phyloP scores from a whole-genome alignment of 2,797 vertebrate species.

The Enteromius viviparus region DNA sequence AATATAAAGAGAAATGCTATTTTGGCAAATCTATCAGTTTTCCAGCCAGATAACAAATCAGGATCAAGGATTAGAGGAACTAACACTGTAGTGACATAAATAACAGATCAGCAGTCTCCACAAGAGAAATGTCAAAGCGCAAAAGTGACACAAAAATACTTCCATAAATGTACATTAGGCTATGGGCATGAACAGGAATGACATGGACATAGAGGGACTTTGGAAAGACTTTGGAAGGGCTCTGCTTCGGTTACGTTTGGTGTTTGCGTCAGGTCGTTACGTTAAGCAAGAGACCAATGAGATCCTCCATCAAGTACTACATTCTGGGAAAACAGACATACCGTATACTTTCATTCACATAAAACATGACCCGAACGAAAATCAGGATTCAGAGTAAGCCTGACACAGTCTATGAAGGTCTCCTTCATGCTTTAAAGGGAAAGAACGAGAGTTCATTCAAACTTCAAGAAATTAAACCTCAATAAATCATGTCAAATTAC shows the following conservation, averaged over 20 bases:
- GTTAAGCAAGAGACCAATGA: background rate
- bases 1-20: slow-evolving; percentile 53
- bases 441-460: slow-evolving; percentile 30
- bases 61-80: slow-evolving; percentile 48
- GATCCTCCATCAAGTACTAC: slow-evolving; percentile 26
- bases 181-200: slow-evolving; percentile 27
- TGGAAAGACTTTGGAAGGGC: slow-evolving; percentile 13
- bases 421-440: slow-evolving; percentile 36
- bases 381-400: background rate
- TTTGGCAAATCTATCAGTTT: slow-evolving; percentile 62
- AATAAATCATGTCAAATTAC: background rate
- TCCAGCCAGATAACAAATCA: slow-evolving; percentile 50
- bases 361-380: slow-evolving; percentile 13
- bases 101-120: slow-evolving; percentile 59
- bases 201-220: slow-evolving; percentile 12
- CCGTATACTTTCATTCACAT: slow-evolving; percentile 25
- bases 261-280: background rate
- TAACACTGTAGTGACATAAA: slow-evolving; percentile 60
- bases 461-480: slow-evolving; percentile 31
- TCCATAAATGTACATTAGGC: slow-evolving; percentile 51
- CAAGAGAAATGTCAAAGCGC: slow-evolving; percentile 57
- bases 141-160: slow-evolving; percentile 57
- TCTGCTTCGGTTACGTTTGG: slow-evolving; percentile 14
- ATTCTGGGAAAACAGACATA: slow-evolving; percentile 39
- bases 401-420: slow-evolving; percentile 5